Evolutionary conservation across 2,113 vertebrate species (phyloP).

Genomic region (Neogobius melanostomus): DNA sequence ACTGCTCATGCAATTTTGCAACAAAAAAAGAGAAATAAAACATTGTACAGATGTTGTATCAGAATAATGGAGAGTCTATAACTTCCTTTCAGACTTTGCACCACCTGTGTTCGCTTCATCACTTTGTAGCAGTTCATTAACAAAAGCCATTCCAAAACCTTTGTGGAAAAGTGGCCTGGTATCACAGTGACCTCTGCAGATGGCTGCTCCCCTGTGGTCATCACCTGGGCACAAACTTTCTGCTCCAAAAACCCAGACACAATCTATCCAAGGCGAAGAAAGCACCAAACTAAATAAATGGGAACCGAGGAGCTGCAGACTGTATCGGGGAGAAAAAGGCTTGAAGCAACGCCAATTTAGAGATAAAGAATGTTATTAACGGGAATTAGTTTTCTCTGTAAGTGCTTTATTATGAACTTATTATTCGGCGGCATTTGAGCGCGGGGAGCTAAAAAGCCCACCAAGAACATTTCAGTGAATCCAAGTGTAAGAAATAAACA

Average conservation of each 20-base stretch:
- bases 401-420: slow-evolving; percentile 15
- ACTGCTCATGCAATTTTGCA: no score
- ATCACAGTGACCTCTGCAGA: not conserved
- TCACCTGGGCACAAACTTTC: not conserved
- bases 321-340: slow-evolving; percentile 23
- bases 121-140: not conserved
- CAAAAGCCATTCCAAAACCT: not conserved
- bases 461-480: not conserved
- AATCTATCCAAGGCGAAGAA: slow-evolving; percentile 12
- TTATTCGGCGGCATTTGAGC: not conserved
- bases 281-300: slow-evolving; percentile 7
- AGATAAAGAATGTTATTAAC: slow-evolving; percentile 36
- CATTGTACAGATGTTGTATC: no score
- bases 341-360: slow-evolving; percentile 25
- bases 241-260: not conserved
- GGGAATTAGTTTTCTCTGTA: slow-evolving; percentile 25
- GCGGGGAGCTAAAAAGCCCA: not conserved
- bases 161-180: not conserved
- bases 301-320: slow-evolving; percentile 5
- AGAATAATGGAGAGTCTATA: not conserved
- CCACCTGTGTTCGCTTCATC: not conserved
- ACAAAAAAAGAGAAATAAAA: no score
- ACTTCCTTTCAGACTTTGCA: not conserved
- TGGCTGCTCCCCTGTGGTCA: not conserved
- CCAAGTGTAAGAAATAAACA: not conserved